Evolutionary conservation across 2,888 invertebrate genomes (phyloP), one percentile per base, ranked within the genome.

Genomic region (Sinohyriopsis cumingii): DNA sequence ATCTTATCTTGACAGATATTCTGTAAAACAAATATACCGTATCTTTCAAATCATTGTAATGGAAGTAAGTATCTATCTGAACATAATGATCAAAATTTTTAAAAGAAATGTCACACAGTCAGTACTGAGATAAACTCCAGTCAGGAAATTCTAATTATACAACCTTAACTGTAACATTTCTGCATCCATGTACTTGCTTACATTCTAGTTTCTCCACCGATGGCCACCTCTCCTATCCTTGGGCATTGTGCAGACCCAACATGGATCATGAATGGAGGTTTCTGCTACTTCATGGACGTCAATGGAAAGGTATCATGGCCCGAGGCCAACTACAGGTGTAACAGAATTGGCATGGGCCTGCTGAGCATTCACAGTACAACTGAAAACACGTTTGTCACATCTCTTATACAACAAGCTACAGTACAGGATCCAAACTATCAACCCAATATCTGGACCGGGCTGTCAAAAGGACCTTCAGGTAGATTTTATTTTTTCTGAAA

Each of bases 381-480:
- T 0, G 84, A 84, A 60, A 65, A 77, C 63, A 65, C 56, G 18
- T 78, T 80, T 54, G 63, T 84, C 0, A 56, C 72, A 25, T 65
- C 67, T 19, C 66, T 78, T 24, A 69, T 77, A 5, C 59, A 61
- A 28, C 67, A 61, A 54, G 62, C 69, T 19, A 68, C 55, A 28
- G 63, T 66, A 1, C 63, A 59, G 45, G 69, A 76, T n/a, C 68
- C 65, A 7, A 65, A 72, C n/a, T 72, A 74, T 33, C 65, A 72
- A 60, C 77, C 75, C 19, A 78, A 77, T 55, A 65, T 80, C 5
- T 84, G 82, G 82, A 64, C 81, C 5, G 83, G 83, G 6, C 72
- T 84, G 53, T 74, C 72, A 12, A 76, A 80, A 45, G 77, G 77
- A 15, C 65, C 71, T 28, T 63, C 67, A 56, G 80, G 80, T 80